A percentile compares a stretch with the other conserved stretches of the same genome.
Evolutionary conservation across 1,140 invertebrate genomes (phyloP).

Genomic region (Drosophila grimshawi): DNA sequence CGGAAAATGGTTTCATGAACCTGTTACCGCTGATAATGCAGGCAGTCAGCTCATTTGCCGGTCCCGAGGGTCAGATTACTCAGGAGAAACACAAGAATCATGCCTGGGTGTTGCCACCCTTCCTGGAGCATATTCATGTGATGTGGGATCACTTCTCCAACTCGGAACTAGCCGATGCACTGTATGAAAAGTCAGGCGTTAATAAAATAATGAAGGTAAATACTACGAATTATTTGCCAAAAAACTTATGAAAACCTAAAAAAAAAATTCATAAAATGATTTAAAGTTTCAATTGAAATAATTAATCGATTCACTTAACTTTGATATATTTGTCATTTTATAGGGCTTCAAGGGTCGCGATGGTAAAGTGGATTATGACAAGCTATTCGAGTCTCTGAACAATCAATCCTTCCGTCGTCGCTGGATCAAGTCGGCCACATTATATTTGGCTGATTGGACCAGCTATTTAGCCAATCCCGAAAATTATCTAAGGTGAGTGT

Average conservation of each 20-base stretch:
- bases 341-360: constrained; percentile 87
- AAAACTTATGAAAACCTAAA: background rate
- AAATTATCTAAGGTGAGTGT: constrained; percentile 88
- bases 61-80: constrained; percentile 85
- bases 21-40: constrained; percentile 88
- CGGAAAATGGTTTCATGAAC: constrained; percentile 86
- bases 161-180: constrained; percentile 89
- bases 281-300: no score
- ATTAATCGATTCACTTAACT: background rate
- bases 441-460: constrained; percentile 90
- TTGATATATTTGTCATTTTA: background rate
- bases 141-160: constrained; percentile 92
- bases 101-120: constrained; percentile 89
- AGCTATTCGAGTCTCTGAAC: constrained; percentile 90
- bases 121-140: constrained; percentile 90
- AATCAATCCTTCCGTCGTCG: constrained; percentile 90
- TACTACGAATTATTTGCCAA: background rate
- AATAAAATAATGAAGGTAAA: constrained; percentile 87
- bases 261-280: background rate
- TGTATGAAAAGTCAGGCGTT: constrained; percentile 90
- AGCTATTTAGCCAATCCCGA: constrained; percentile 90
- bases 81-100: constrained; percentile 89
- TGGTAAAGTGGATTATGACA: constrained; percentile 89
- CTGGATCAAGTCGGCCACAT: constrained; percentile 91
- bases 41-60: constrained; percentile 85